Evolutionary conservation across 2,888 invertebrate species (phyloP), one percentile per base, ranked within the genome.

Genomic region (Limnephilus rhombicus): DNA sequence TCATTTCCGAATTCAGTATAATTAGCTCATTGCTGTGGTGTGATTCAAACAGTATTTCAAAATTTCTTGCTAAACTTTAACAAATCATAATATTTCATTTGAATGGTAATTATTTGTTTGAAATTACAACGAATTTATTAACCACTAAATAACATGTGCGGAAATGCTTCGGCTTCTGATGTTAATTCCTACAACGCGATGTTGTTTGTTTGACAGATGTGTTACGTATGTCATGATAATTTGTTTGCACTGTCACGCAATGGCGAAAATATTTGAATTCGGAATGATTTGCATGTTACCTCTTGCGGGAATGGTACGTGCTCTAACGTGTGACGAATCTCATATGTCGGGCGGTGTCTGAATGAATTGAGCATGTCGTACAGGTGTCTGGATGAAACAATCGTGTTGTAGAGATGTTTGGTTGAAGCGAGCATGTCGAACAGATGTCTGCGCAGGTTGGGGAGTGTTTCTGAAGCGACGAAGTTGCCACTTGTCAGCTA

Each of bases 401-500:
- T 24, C 24, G 24, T 37, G 85, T 34, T 24, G 18, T 15, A 45
- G 49, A 49, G 15, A 49, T 49, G 49, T 49, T 15, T 49, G 24
- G 53, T 5, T 24, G 53, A 68, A 68, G 53, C 15, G 53, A 53
- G 18, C 53, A 68, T 24, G 53, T 68, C 13, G 24, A 7, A 68
- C 53, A 68, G 53, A 53, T 24, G 85, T 41, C 37, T 18, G 24
- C 18, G 41, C 24, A 41, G 5, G 85, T 37, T 11, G 34, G 29
- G 53, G 49, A 31, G 15, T 86, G 49, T 87, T 24, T 87, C 41
- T 29, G 87, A 87, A 18, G 91, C 94, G 96, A 94, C 94, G 96
- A 94, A 91, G 95, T 94, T 95, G 94, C 95, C 97, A 97, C 98
- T 97, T 97, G 97, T 98, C 97, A 98, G 98, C 98, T 98, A 99